Conservation (phyloP, 2,797 vertebrate genomes). For the Malacoctenus gilli region DNA sequence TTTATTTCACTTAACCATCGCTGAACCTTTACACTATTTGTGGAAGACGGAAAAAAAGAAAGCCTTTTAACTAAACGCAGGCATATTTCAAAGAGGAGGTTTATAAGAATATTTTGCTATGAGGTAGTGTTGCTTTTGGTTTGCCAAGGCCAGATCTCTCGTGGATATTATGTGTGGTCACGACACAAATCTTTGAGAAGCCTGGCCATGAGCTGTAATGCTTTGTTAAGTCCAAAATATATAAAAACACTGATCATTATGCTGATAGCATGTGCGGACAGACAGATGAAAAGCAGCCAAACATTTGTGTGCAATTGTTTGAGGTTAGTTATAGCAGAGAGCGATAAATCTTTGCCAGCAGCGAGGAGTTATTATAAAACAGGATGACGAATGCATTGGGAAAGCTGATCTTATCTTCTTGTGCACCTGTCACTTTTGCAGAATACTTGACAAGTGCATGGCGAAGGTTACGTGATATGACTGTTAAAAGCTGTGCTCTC, state of each 20-base stretch:
- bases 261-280: neutral
- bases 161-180: slow-evolving; percentile 16
- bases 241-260: slow-evolving; percentile 25
- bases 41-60: neutral
- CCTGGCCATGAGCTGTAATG: slow-evolving; percentile 10
- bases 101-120: slow-evolving; percentile 4
- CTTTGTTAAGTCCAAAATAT: slow-evolving; percentile 7
- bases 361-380: slow-evolving; percentile 26
- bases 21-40: neutral
- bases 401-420: slow-evolving; percentile 53
- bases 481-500: neutral
- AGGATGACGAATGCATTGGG: slow-evolving; percentile 23
- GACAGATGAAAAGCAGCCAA: slow-evolving; percentile 27
- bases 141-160: neutral
- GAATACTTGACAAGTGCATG: no score
- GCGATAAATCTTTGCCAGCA: slow-evolving; percentile 17
- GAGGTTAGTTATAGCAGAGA: slow-evolving; percentile 13
- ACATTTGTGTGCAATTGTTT: slow-evolving; percentile 6
- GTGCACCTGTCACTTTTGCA: slow-evolving; percentile 29
- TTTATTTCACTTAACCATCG: neutral
- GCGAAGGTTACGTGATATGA: neutral
- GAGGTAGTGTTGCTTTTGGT: slow-evolving; percentile 12
- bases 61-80: neutral
- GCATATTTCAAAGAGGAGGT: neutral
- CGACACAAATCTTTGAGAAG: slow-evolving; percentile 8